Evolutionary conservation across 2,888 invertebrate genomes (phyloP).

Genomic region (Microchrysa polita): DNA sequence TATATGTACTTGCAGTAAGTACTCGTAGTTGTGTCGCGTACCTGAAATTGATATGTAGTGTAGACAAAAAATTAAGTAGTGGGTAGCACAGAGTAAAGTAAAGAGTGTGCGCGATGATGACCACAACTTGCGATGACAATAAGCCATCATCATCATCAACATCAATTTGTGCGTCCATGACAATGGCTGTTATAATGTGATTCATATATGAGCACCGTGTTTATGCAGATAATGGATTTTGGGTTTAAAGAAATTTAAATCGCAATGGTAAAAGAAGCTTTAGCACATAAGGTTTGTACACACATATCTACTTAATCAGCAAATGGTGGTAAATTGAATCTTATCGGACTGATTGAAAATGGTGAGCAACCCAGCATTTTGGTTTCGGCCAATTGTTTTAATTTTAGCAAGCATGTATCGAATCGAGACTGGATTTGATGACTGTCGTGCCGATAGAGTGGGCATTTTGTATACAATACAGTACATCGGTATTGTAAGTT

Average conservation of each 20-base stretch:
- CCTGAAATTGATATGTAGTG: slow-evolving; percentile 17
- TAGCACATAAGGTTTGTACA: too few species aligned
- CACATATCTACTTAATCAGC: neutral
- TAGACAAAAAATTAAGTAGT: slow-evolving; percentile 4
- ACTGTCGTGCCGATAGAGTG: too few species aligned
- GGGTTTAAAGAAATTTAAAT: slow-evolving; percentile 21
- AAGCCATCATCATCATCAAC: slow-evolving; percentile 31
- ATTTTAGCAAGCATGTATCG: neutral
- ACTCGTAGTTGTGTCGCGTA: neutral
- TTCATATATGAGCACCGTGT: slow-evolving; percentile 3
- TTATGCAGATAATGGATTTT: neutral
- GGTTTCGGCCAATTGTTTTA: slow-evolving; percentile 42
- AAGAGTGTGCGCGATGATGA: neutral
- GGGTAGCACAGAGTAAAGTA: neutral
- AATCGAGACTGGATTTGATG: too few species aligned
- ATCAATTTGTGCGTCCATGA: slow-evolving; percentile 20
- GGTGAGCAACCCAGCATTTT: neutral
- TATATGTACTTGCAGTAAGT: slow-evolving; percentile 35
- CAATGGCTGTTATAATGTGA: neutral
- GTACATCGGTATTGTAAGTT: neutral
- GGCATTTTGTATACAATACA: too few species aligned
- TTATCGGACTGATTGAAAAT: neutral
- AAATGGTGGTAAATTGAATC: slow-evolving; percentile 24
- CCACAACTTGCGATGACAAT: slow-evolving; percentile 12
- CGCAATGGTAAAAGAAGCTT: neutral